Evolutionary conservation across 2,888 invertebrate species (phyloP), one percentile per base, ranked within the genome.

Genomic region (Herminia tarsipennalis): DNA sequence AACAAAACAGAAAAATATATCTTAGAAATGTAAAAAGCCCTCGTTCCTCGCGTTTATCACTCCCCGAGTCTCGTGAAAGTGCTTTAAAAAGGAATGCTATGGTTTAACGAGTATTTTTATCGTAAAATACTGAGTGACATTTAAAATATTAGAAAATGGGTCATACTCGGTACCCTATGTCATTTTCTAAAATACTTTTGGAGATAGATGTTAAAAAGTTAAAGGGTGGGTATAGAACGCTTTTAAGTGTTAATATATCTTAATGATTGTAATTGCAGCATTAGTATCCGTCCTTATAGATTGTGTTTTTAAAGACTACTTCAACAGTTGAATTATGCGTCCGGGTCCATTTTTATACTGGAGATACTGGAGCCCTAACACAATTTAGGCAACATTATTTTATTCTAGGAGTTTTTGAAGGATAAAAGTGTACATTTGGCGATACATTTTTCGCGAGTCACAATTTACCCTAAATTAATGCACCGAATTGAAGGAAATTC

Each of bases 81-180:
- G n/a, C 17, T 46, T 41, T 21, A 25, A 2, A 41, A 39, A 48
- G 39, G 21, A 38, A 29, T 24, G 27, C 37, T 17, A 18, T 25
- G 41, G 49, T 43, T 38, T n/a, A n/a, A n/a, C n/a, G 38, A 53
- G 30, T 29, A 41, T 29, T 54, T 45, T 46, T 57, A 61, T 61
- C 47, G 28, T 21, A 18, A 41, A 35, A 12, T 37, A 30, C 39
- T 25, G 33, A 14, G 2, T 41, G 42, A 48, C 44, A 42, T 44
- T 37, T 32, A 35, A 35, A 39, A 42, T 39, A 41, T 46, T 44
- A 32, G 3, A 34, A 47, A 24, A 32, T 17, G 9, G 8, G 21
- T n/a, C 24, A 28, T 10, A 8, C 13, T 5, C 2, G 22, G 18
- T 18, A 8, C 29, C n/a, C n/a, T n/a, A 21, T 3, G 41, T 6